Percentiles rank a stretch among this genome's conserved stretches.
Conservation (phyloP, 2,888 invertebrate species). For the Aspidapion aeneum region DNA sequence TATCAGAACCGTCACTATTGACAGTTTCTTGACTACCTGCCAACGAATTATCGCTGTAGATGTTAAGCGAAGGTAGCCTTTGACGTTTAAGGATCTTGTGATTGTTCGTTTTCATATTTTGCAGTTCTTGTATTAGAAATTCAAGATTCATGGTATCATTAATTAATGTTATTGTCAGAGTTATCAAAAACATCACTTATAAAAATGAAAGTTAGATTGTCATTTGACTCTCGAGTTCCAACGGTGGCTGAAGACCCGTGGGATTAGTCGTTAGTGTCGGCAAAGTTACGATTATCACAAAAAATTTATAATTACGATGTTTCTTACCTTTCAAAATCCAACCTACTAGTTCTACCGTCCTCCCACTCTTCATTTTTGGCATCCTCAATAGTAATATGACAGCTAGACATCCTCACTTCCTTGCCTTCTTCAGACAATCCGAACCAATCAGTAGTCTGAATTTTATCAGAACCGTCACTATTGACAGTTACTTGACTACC, state of each 20-base stretch:
- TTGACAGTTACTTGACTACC: constrained; percentile 9
- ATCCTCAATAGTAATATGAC: constrained; percentile 56
- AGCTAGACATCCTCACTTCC: constrained; percentile 54
- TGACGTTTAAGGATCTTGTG: constrained; percentile 41
- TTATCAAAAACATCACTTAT: too few relatives aligned
- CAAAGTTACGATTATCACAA: too few relatives aligned
- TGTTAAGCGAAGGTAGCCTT: constrained; percentile 39
- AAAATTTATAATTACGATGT: too few relatives aligned
- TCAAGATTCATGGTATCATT: constrained; percentile 57
- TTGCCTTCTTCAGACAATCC: constrained; percentile 56
- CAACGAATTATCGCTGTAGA: constrained; percentile 31
- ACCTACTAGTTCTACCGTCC: too few relatives aligned
- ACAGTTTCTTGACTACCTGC: constrained; percentile 5
- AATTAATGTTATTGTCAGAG: too few relatives aligned
- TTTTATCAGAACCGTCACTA: constrained; percentile 13
- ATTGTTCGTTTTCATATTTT: constrained; percentile 57
- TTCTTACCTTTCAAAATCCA: constrained; percentile 30
- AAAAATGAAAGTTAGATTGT: too few relatives aligned
- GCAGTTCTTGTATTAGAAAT: constrained; percentile 66
- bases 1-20: constrained; percentile 12
- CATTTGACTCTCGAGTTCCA: too few relatives aligned
- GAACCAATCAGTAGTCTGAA: too few relatives aligned
- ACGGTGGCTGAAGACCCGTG: too few relatives aligned
- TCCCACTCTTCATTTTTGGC: constrained; percentile 46
- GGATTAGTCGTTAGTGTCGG: too few relatives aligned